These are phyloP conservation scores for Mobula hypostoma DNA, from an alignment of 2,113 vertebrate species.

Conservation along the genomic window DNA sequence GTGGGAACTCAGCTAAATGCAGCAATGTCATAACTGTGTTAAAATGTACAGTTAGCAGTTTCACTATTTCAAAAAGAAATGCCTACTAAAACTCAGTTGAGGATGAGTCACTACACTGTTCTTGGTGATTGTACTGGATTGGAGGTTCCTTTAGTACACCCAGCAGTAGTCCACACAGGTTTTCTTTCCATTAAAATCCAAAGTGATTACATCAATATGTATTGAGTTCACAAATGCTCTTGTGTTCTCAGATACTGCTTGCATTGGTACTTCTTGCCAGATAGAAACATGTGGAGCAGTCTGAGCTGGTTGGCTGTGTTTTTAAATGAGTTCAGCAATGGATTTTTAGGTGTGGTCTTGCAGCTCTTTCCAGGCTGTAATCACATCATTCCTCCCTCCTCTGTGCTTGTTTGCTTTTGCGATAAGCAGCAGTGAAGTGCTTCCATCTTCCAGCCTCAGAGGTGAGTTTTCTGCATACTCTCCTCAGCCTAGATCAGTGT, in stretches of 20 bases:
- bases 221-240: slow-evolving; percentile 32
- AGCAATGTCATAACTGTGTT: neutral
- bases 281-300: slow-evolving; percentile 35
- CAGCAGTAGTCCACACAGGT: slow-evolving; percentile 1
- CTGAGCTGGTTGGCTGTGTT: slow-evolving; percentile 16
- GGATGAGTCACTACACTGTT: neutral
- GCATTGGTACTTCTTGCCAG: slow-evolving; percentile 30
- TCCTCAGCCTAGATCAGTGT: neutral
- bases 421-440: slow-evolving; percentile 30
- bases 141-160: neutral
- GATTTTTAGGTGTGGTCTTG: slow-evolving; percentile 36
- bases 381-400: slow-evolving; percentile 3
- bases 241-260: slow-evolving; percentile 27
- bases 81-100: neutral
- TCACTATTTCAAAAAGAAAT: neutral
- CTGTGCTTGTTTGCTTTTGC: neutral
- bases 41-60: neutral
- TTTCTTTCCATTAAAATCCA: slow-evolving; percentile 21
- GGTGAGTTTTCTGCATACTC: slow-evolving; percentile 23
- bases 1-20: neutral
- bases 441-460: neutral
- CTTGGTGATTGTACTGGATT: neutral
- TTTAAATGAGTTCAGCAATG: slow-evolving; percentile 2
- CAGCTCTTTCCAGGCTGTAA: slow-evolving; percentile 22
- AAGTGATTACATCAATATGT: slow-evolving; percentile 37